phyloP scores from a whole-genome alignment of 2,113 vertebrate genomes.

The Aviceda subcristata region DNA sequence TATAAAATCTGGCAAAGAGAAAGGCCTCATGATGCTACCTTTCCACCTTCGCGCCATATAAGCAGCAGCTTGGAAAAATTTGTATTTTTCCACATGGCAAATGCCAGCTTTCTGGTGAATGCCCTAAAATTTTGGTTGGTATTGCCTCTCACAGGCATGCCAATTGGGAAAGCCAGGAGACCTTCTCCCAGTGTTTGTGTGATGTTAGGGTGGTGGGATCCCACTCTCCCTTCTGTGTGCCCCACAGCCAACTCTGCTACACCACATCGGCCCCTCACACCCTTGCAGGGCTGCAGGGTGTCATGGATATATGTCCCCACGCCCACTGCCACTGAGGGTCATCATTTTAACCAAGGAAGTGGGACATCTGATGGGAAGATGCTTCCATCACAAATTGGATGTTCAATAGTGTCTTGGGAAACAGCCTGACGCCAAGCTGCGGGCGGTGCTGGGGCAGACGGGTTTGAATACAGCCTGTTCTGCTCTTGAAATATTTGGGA shows the following conservation, averaged over 20 bases:
- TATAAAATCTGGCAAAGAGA: background rate
- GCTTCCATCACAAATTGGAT: constrained; percentile 5
- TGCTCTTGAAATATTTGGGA: background rate
- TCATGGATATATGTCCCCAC: fast-evolving
- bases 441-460: background rate
- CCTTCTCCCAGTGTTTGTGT: background rate
- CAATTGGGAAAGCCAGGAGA: background rate
- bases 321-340: fast-evolving
- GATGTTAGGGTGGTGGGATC: background rate
- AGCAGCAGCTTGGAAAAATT: background rate
- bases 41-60: background rate
- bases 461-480: background rate
- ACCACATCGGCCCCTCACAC: fast-evolving
- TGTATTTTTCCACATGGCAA: background rate
- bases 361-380: background rate
- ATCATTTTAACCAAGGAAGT: background rate
- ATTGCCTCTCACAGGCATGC: background rate
- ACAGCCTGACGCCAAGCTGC: background rate
- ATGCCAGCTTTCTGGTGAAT: background rate
- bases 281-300: background rate
- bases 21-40: background rate
- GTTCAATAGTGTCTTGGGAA: constrained; percentile 21
- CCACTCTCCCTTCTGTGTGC: background rate
- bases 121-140: background rate
- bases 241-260: background rate